These are phyloP conservation scores for Poeciliopsis gracilis DNA, from an alignment of 2,797 vertebrate species.

Conservation along the genomic window DNA sequence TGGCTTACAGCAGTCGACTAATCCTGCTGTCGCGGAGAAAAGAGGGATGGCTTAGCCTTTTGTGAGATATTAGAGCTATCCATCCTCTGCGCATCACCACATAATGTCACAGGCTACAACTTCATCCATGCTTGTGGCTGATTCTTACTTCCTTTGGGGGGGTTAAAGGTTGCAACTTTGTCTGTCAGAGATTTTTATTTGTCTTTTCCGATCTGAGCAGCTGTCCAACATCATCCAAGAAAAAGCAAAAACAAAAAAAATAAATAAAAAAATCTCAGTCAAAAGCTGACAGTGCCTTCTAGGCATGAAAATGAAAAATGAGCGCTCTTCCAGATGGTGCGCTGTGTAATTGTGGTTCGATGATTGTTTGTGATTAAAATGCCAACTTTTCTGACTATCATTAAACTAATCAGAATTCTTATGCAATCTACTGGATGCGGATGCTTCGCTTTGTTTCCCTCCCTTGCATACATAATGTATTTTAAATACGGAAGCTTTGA, in stretches of 20 bases:
- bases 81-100: slow-evolving; percentile 57
- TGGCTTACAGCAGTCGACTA: slow-evolving; percentile 55
- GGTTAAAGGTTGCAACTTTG: slow-evolving; percentile 41
- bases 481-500: slow-evolving; percentile 41
- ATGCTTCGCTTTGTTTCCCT: slow-evolving; percentile 36
- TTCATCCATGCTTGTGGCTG: slow-evolving; percentile 34
- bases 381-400: slow-evolving; percentile 64
- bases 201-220: slow-evolving; percentile 8
- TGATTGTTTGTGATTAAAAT: slow-evolving; percentile 62
- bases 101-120: slow-evolving; percentile 27
- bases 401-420: slow-evolving; percentile 67
- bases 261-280: slow-evolving; percentile 11
- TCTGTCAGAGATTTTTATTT: slow-evolving; percentile 17
- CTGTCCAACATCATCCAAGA: slow-evolving; percentile 14
- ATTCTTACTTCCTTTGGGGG: slow-evolving; percentile 16
- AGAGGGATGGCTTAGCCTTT: slow-evolving; percentile 59
- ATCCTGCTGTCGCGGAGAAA: slow-evolving; percentile 63
- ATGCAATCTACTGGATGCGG: slow-evolving; percentile 43
- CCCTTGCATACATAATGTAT: slow-evolving; percentile 29
- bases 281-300: slow-evolving; percentile 33
- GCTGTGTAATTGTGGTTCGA: slow-evolving; percentile 54
- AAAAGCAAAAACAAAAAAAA: slow-evolving; percentile 15
- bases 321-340: slow-evolving; percentile 50
- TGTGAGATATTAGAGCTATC: slow-evolving; percentile 65
- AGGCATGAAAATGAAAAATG: slow-evolving; percentile 50